Conservation (phyloP, 2,888 invertebrate genomes). For the Lithodes maja region DNA sequence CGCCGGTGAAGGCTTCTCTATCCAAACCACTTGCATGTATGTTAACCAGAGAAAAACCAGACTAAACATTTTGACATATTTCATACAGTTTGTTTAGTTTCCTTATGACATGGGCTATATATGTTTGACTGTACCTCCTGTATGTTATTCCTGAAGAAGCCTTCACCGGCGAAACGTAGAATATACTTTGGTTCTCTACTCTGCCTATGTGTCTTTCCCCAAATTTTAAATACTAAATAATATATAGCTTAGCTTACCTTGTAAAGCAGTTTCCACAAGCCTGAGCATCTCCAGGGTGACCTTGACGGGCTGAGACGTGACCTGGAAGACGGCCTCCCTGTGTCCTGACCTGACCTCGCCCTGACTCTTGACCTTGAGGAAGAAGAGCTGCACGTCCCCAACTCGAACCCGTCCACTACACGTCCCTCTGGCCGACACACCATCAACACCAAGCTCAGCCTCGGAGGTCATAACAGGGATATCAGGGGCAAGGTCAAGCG, state of each 20-base stretch:
- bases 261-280: constrained; percentile 31
- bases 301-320: constrained; percentile 56
- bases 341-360: constrained; percentile 37
- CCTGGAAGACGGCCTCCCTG: constrained; percentile 13
- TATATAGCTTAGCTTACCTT: constrained; percentile 23
- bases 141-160: too few species aligned
- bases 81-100: too few species aligned
- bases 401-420: constrained; percentile 47
- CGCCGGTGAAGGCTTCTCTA: too few species aligned
- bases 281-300: constrained; percentile 42
- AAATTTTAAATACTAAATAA: too few species aligned
- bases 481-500: not conserved
- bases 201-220: too few species aligned
- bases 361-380: constrained; percentile 22
- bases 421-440: constrained; percentile 35
- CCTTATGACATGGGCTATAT: too few species aligned
- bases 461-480: not conserved
- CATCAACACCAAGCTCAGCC: constrained; percentile 27
- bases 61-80: too few species aligned
- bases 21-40: too few species aligned
- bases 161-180: too few species aligned
- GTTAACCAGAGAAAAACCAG: too few species aligned
- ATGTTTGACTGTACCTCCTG: too few species aligned
- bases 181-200: too few species aligned
- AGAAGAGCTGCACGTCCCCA: constrained; percentile 46